phyloP scores from a whole-genome alignment of 2,113 vertebrate genomes.

The Oenanthe oenanthe region DNA sequence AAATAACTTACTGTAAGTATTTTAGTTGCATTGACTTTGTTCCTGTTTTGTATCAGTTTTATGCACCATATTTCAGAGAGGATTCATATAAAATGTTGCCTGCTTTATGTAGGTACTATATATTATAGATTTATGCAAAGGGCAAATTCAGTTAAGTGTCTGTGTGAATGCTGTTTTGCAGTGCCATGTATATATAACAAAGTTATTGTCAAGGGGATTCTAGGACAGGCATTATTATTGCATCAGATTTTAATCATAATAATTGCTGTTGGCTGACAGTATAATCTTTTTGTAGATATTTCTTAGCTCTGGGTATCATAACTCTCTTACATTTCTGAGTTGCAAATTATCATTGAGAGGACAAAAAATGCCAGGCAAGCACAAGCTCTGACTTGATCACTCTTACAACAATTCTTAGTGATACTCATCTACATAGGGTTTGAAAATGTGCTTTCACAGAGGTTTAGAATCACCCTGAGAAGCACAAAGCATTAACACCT shows the following conservation, averaged over 20 bases:
- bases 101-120: neutral
- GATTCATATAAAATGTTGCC: neutral
- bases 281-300: neutral
- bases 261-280: neutral
- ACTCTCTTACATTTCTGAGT: neutral
- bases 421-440: neutral
- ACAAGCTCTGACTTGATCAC: neutral
- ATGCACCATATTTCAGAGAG: neutral
- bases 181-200: neutral
- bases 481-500: neutral
- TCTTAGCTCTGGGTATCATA: neutral
- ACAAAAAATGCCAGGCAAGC: neutral
- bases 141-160: neutral
- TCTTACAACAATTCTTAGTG: neutral
- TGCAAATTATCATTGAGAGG: neutral
- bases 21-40: neutral
- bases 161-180: neutral
- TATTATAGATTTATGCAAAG: constrained; percentile 4
- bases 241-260: neutral
- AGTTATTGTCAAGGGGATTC: neutral
- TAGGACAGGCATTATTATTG: neutral
- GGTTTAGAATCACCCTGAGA: neutral
- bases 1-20: neutral
- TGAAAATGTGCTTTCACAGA: neutral
- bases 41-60: neutral